These are phyloP conservation scores for Callaeas wilsoni DNA, from an alignment of 2,113 vertebrate genomes.

Conservation along the genomic window DNA sequence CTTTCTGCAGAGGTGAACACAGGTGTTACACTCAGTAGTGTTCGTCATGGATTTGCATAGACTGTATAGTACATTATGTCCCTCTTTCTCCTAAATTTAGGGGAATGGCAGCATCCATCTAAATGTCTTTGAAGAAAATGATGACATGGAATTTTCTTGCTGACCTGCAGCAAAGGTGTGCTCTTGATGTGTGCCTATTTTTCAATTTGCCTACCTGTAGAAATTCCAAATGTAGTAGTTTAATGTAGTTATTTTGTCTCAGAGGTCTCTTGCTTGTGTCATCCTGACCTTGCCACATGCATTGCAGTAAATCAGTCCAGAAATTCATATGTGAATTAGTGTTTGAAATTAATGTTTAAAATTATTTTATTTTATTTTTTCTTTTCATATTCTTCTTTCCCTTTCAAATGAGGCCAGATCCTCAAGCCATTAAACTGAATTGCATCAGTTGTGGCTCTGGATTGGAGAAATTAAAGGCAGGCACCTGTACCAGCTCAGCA, in stretches of 20 bases:
- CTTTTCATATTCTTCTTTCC: not conserved
- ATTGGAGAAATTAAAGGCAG: not conserved
- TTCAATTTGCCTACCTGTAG: not conserved
- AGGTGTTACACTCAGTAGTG: not conserved
- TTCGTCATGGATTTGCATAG: not conserved
- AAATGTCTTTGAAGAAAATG: constrained; percentile 47
- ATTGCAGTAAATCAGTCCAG: not conserved
- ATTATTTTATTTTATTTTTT: not conserved
- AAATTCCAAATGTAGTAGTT: not conserved
- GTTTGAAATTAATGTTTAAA: not conserved
- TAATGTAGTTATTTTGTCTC: not conserved
- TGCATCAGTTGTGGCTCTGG: constrained; percentile 33
- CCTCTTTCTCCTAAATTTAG: not conserved
- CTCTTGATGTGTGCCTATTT: not conserved
- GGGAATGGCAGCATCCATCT: not conserved
- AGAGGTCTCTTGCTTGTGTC: not conserved
- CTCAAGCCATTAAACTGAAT: constrained; percentile 23
- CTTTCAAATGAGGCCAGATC: constrained; percentile 41
- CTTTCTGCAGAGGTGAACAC: not conserved
- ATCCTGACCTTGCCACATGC: not conserved
- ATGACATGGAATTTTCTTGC: not conserved
- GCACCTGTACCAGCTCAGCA: constrained; percentile 10
- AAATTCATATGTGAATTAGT: not conserved
- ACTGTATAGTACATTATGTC: not conserved
- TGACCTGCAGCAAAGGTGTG: constrained; percentile 31